phyloP scores from a whole-genome alignment of 2,797 vertebrate genomes.

The Pyrocephalus nanus region DNA sequence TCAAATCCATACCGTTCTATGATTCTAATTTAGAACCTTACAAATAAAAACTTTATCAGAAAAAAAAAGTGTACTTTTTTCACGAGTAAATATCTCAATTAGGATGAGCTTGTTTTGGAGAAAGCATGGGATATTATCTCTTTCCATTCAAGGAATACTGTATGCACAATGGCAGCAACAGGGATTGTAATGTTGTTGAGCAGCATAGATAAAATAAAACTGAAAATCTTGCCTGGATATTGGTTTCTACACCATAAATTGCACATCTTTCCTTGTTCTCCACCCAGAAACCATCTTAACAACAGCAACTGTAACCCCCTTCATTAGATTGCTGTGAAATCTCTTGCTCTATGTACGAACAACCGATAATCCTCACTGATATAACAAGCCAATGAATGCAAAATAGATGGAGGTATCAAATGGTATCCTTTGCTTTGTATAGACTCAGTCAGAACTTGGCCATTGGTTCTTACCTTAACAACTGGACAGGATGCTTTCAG shows the following conservation, averaged over 20 bases:
- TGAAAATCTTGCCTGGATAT: not conserved
- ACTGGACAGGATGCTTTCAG: accelerated
- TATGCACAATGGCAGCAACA: not conserved
- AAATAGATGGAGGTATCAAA: not conserved
- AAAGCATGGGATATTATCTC: not conserved
- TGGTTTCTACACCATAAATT: not conserved
- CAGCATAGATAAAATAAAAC: not conserved
- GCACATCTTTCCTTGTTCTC: not conserved
- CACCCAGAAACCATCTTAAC: not conserved
- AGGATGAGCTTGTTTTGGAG: not conserved
- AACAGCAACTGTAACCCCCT: not conserved
- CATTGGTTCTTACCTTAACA: not conserved
- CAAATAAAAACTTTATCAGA: not conserved
- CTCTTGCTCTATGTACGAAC: not conserved
- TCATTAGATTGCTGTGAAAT: not conserved
- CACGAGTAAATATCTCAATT: accelerated
- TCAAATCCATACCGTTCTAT: accelerated
- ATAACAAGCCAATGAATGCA: not conserved
- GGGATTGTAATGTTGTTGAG: not conserved
- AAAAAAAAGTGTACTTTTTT: not conserved
- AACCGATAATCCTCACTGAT: not conserved
- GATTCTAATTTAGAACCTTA: not conserved
- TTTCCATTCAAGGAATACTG: not conserved
- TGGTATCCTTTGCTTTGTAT: accelerated
- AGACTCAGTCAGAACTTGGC: not conserved